These are phyloP conservation scores for Helicoverpa armigera DNA, from an alignment of 1,140 invertebrate genomes.

Conservation along the genomic window DNA sequence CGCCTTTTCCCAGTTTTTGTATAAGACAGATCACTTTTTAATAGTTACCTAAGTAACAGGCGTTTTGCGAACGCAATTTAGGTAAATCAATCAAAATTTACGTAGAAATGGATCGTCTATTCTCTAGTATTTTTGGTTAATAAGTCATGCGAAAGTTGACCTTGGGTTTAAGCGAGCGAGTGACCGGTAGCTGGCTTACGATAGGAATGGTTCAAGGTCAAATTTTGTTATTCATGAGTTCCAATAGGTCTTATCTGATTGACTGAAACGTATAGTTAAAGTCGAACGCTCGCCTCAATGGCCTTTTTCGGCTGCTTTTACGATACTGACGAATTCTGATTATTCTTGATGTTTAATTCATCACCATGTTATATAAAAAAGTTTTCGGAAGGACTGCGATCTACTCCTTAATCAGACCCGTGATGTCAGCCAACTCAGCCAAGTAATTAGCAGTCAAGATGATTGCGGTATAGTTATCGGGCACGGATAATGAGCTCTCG, in stretches of 20 bases:
- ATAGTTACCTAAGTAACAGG: neutral
- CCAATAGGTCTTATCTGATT: slow-evolving; percentile 66
- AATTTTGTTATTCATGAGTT: slow-evolving; percentile 69
- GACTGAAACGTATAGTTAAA: slow-evolving; percentile 53
- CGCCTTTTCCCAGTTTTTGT: neutral
- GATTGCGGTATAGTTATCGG: too few species aligned
- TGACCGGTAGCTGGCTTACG: slow-evolving; percentile 37
- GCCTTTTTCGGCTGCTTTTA: slow-evolving; percentile 34
- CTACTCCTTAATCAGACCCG: too few species aligned
- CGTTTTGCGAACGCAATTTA: neutral
- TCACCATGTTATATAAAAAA: neutral
- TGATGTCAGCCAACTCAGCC: too few species aligned
- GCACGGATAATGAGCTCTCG: too few species aligned
- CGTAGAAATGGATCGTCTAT: neutral
- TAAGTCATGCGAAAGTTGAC: slow-evolving; percentile 58
- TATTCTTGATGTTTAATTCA: neutral
- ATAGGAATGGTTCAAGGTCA: slow-evolving; percentile 66
- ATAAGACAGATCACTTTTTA: neutral
- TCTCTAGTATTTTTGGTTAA: neutral
- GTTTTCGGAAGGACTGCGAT: too few species aligned
- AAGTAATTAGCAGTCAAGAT: too few species aligned
- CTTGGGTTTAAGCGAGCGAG: slow-evolving; percentile 61
- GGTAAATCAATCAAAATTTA: slow-evolving; percentile 1
- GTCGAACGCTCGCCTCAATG: slow-evolving; percentile 53
- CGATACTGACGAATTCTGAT: neutral